Conservation (phyloP, 1,140 invertebrate species). For the Lordiphosa stackelbergi region DNA sequence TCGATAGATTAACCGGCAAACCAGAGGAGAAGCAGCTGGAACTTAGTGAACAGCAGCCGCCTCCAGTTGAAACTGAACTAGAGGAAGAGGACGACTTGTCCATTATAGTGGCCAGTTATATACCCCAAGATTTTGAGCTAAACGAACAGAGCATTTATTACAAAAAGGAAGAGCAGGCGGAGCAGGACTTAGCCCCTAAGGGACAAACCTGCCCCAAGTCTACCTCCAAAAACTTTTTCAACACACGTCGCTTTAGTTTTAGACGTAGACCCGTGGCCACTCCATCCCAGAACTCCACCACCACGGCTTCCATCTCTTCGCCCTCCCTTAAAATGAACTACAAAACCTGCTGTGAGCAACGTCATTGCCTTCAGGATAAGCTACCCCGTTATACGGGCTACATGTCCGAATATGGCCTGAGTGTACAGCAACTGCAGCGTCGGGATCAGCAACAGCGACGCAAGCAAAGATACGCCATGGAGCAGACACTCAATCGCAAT, state of each 20-base stretch:
- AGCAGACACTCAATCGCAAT: constrained; percentile 60
- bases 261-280: constrained; percentile 37
- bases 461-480: constrained; percentile 49
- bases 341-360: constrained; percentile 74
- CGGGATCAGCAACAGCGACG: constrained; percentile 55
- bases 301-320: constrained; percentile 11
- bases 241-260: constrained; percentile 62
- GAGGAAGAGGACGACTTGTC: constrained; percentile 69
- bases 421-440: constrained; percentile 61
- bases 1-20: constrained; percentile 41
- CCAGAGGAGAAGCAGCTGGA: constrained; percentile 1
- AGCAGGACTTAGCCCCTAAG: not conserved
- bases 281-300: constrained; percentile 5
- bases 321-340: constrained; percentile 65
- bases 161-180: constrained; percentile 36
- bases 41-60: not conserved
- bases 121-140: constrained; percentile 63
- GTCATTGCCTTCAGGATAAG: constrained; percentile 60
- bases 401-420: constrained; percentile 74
- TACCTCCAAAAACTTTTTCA: constrained; percentile 53
- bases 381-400: constrained; percentile 72
- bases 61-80: not conserved
- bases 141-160: constrained; percentile 65
- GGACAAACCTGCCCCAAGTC: constrained; percentile 22
- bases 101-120: constrained; percentile 70